phyloP scores from a whole-genome alignment of 2,797 vertebrate species.

The Chanos chanos region DNA sequence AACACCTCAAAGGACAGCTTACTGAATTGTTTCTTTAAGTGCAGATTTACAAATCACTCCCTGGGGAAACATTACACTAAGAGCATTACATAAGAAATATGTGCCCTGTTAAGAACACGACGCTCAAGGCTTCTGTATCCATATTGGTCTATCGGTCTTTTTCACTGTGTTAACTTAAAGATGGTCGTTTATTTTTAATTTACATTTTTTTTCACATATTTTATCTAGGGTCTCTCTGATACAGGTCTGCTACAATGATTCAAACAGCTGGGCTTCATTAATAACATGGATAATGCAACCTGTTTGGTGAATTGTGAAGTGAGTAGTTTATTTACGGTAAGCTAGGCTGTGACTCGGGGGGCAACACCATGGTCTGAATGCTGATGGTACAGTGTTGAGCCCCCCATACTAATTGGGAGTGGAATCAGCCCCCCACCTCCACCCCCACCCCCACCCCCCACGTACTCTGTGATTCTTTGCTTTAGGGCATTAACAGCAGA shows the following conservation, averaged over 20 bases:
- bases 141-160: too few species aligned
- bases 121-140: background rate
- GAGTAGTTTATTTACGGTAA: slow-evolving; percentile 32
- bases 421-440: slow-evolving; percentile 23
- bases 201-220: too few species aligned
- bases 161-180: too few species aligned
- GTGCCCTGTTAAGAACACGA: background rate
- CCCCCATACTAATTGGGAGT: slow-evolving; percentile 64
- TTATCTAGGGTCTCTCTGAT: too few species aligned
- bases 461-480: too few species aligned
- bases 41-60: slow-evolving; percentile 25
- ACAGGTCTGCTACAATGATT: too few species aligned
- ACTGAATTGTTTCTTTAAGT: background rate
- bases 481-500: too few species aligned
- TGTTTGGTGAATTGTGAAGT: slow-evolving; percentile 24
- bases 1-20: background rate
- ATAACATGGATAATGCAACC: background rate
- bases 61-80: slow-evolving; percentile 29
- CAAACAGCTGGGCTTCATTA: too few species aligned
- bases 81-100: slow-evolving; percentile 22
- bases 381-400: slow-evolving; percentile 55
- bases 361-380: slow-evolving; percentile 56
- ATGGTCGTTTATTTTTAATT: too few species aligned
- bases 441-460: too few species aligned
- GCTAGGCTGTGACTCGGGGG: slow-evolving; percentile 43